phyloP scores from a whole-genome alignment of 2,888 invertebrate species.

The Alloplasta piceator region DNA sequence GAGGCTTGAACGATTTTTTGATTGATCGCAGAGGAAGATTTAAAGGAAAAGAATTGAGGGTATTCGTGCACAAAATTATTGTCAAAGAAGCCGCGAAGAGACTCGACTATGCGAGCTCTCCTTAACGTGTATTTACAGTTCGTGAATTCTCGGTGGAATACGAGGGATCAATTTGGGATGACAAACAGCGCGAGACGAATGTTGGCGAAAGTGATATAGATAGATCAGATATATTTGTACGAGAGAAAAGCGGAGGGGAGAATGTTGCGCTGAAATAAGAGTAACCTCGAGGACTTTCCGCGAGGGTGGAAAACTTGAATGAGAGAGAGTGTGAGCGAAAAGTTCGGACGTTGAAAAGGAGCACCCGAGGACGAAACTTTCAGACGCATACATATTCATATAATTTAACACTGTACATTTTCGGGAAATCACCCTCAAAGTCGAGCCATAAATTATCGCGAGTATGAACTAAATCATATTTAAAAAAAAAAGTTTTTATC shows the following conservation, averaged over 20 bases:
- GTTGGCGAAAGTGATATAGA: slow-evolving; percentile 60
- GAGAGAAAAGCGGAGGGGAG: slow-evolving; percentile 23
- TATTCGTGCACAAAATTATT: slow-evolving; percentile 33
- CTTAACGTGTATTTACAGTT: slow-evolving; percentile 63
- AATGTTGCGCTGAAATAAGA: slow-evolving; percentile 25
- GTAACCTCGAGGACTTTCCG: slow-evolving; percentile 32
- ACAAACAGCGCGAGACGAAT: slow-evolving; percentile 63
- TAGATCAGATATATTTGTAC: slow-evolving; percentile 3
- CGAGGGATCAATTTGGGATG: slow-evolving; percentile 64
- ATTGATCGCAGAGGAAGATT: too few relatives aligned
- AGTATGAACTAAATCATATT: neutral
- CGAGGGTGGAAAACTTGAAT: slow-evolving; percentile 22
- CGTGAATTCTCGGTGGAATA: slow-evolving; percentile 58
- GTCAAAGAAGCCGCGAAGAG: neutral
- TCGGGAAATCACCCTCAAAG: slow-evolving; percentile 57
- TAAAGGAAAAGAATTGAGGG: slow-evolving; percentile 11
- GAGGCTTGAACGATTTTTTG: too few relatives aligned
- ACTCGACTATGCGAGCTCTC: slow-evolving; percentile 40
- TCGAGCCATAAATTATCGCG: neutral
- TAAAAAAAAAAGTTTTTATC: neutral
- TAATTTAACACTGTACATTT: neutral
- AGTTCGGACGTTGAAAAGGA: slow-evolving; percentile 12
- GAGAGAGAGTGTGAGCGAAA: slow-evolving; percentile 28
- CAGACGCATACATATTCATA: neutral
- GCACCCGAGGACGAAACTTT: slow-evolving; percentile 25